Evolutionary conservation across 2,888 invertebrate species (phyloP), one percentile per base, ranked within the genome.

Genomic region (Cyrtodaria siliqua): DNA sequence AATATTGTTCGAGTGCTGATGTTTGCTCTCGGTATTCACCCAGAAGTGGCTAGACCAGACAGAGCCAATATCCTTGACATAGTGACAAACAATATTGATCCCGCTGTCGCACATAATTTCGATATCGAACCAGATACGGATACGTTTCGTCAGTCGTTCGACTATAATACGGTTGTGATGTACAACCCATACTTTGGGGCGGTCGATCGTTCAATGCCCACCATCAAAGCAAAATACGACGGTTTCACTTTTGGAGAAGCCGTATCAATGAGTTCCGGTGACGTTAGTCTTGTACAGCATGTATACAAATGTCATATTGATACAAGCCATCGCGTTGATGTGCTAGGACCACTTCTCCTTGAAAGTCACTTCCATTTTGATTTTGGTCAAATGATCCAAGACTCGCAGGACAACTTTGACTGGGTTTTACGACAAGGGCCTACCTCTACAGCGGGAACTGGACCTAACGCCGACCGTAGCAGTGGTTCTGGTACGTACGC

Each of bases 161-260:
- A 83, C 73, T 80, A 72, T 55, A 64, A 75, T 14, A 78, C 83
- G 2, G 69, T 80, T 9, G 80, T 80, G 16, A 80, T 83, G 76
- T 83, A 80, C 53, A 64, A 53, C 40, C 83, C 83, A 27, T 83
- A 76, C 24, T 67, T 71, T 20, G 66, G 62, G 44, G 83, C 83
- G n/a, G 73, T 69, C 26, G 76, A 83, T 40, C 55, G 62, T 20
- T 76, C 83, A 4, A 66, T 53, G 44, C 83, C 83, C 6, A 80
- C 78, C 3, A 75, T 83, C 12, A 64, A 67, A 38, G 73, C 83
- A 6, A 80, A 76, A 59, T 78, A 76, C 27, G 76, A 76, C 33
- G 67, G 73, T 16, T 74, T 75, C 16, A 71, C 68, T 2, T 71
- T 83, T 47, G 79, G 79, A 40, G 77, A 77, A 68, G 61, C 70